Percentiles rank a stretch among this genome's conserved stretches.
Evolutionary conservation across 2,888 invertebrate species (phyloP).

Genomic region (Drosophila atripex): DNA sequence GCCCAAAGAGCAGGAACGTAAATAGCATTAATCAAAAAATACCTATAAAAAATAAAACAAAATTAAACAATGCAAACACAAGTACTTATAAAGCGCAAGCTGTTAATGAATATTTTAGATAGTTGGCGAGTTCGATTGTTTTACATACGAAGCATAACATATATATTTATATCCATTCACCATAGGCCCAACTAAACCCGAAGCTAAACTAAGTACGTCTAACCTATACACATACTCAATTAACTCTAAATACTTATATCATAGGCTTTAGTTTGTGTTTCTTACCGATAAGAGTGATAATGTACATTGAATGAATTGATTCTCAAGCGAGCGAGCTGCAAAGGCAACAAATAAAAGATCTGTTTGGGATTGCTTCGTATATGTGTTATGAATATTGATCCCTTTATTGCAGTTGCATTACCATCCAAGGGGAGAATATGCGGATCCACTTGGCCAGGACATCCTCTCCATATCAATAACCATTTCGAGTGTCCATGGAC

Average conservation of each 20-base stretch:
- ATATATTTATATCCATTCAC: constrained; percentile 40
- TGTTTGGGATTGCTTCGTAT: constrained; percentile 59
- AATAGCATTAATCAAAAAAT: constrained; percentile 34
- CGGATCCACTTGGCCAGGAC: neutral
- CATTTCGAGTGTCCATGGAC: constrained; percentile 13
- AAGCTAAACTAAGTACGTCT: constrained; percentile 49
- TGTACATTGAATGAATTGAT: constrained; percentile 66
- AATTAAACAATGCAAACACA: constrained; percentile 6
- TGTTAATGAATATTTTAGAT: constrained; percentile 23
- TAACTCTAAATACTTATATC: constrained; percentile 63
- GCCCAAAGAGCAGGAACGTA: constrained; percentile 8
- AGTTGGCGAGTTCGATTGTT: constrained; percentile 13
- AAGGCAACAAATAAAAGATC: constrained; percentile 38
- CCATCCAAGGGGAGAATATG: neutral
- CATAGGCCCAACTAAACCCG: constrained; percentile 29
- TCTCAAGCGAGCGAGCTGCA: constrained; percentile 21
- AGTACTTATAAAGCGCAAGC: constrained; percentile 18
- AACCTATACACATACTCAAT: constrained; percentile 41
- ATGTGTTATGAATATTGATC: constrained; percentile 3
- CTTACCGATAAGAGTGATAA: constrained; percentile 72
- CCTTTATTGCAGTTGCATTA: neutral
- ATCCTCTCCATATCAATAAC: constrained; percentile 35
- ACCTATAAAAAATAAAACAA: neutral
- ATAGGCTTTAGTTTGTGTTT: constrained; percentile 78
- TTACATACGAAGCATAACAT: constrained; percentile 34